These are phyloP conservation scores for Limosa lapponica DNA, from an alignment of 2,797 vertebrate species.

Conservation along the genomic window DNA sequence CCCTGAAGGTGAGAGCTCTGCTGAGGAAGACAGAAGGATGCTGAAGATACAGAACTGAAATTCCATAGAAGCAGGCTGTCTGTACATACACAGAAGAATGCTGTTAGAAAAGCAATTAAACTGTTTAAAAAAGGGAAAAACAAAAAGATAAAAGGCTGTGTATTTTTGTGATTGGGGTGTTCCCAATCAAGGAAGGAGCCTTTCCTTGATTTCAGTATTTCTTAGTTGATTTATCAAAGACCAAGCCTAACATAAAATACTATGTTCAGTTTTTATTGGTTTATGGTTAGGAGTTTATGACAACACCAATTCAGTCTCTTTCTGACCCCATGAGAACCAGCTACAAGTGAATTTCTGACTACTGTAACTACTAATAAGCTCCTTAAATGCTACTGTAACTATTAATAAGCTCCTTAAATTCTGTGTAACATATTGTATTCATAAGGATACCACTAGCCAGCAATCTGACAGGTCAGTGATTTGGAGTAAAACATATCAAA, in stretches of 20 bases:
- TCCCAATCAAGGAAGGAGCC: background rate
- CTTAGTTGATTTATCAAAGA: background rate
- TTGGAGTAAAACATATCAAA: background rate
- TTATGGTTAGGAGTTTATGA: background rate
- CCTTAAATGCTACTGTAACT: background rate
- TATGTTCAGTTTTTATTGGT: background rate
- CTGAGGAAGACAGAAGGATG: background rate
- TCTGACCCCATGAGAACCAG: background rate
- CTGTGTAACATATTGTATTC: background rate
- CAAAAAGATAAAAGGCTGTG: rapidly evolving
- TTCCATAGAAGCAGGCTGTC: background rate
- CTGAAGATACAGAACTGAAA: background rate
- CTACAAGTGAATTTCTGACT: background rate
- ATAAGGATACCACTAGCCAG: background rate
- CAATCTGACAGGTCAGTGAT: background rate
- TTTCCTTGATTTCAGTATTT: background rate
- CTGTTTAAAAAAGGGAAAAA: background rate
- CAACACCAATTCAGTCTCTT: background rate
- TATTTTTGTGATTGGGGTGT: background rate
- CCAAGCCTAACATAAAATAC: background rate
- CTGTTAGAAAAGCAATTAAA: background rate
- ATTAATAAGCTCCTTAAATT: background rate
- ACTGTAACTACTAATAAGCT: background rate
- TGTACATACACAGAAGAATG: background rate
- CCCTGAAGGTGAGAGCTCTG: background rate